A percentile compares a stretch with the other conserved stretches of the same genome.
These are phyloP conservation scores for Neria commutata DNA, from an alignment of 2,888 invertebrate genomes.

Conservation along the genomic window DNA sequence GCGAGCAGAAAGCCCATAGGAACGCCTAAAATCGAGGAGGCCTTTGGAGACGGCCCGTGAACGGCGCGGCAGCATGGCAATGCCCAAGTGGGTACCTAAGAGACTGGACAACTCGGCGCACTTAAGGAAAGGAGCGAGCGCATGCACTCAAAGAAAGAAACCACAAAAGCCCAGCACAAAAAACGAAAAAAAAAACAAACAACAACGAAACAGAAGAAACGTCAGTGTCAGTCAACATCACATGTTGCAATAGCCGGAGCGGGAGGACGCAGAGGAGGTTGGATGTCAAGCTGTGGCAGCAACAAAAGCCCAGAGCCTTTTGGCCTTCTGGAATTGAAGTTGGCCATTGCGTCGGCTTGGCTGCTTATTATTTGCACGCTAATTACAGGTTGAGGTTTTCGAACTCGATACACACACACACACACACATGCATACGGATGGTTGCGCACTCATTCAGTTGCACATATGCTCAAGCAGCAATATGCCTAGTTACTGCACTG, in stretches of 20 bases:
- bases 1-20: no score
- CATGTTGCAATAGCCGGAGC: no score
- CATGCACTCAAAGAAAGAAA: neutral
- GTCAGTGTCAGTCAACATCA: constrained; percentile 12
- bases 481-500: no score
- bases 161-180: neutral
- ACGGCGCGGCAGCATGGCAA: no score
- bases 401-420: constrained; percentile 34
- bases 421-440: neutral
- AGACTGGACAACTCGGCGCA: no score
- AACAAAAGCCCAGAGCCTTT: neutral
- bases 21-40: no score
- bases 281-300: no score
- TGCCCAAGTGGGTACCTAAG: no score
- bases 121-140: no score
- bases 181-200: neutral
- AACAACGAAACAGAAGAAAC: neutral
- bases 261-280: no score
- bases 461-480: no score
- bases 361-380: constrained; percentile 34
- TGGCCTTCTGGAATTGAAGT: constrained; percentile 13
- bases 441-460: neutral
- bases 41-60: no score
- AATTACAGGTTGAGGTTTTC: constrained; percentile 54
- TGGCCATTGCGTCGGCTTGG: neutral